These are phyloP conservation scores for Spisula solida DNA, from an alignment of 2,888 invertebrate species.

Conservation along the genomic window DNA sequence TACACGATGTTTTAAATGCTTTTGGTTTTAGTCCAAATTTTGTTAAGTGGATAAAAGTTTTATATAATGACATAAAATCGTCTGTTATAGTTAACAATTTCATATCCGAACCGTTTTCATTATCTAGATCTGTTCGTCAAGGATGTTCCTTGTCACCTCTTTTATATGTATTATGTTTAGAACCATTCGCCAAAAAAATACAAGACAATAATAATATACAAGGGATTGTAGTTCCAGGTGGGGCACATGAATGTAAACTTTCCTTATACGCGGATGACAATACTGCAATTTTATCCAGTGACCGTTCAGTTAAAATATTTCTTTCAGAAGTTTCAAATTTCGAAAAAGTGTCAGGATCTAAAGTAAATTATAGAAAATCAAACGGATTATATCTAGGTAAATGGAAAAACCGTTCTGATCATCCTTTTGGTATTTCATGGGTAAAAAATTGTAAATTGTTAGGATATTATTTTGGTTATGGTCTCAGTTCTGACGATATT, in stretches of 20 bases:
- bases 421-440: slow-evolving; percentile 71
- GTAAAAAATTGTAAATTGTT: slow-evolving; percentile 60
- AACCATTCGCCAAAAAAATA: slow-evolving; percentile 54
- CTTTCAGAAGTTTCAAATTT: slow-evolving; percentile 40
- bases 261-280: slow-evolving; percentile 53
- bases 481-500: slow-evolving; percentile 56
- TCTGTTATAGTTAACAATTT: slow-evolving; percentile 66
- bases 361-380: slow-evolving; percentile 64
- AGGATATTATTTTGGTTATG: slow-evolving; percentile 64
- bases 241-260: slow-evolving; percentile 44
- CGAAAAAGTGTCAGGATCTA: slow-evolving; percentile 57
- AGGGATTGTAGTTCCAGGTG: slow-evolving; percentile 46
- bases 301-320: slow-evolving; percentile 24
- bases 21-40: slow-evolving; percentile 71
- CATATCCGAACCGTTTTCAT: slow-evolving; percentile 64
- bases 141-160: slow-evolving; percentile 64
- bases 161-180: slow-evolving; percentile 58
- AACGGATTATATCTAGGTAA: slow-evolving; percentile 67
- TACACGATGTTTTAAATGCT: slow-evolving; percentile 62
- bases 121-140: slow-evolving; percentile 64
- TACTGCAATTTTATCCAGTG: slow-evolving; percentile 40
- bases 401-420: slow-evolving; percentile 68
- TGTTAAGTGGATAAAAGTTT: slow-evolving; percentile 68
- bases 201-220: slow-evolving; percentile 42
- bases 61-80: slow-evolving; percentile 68